phyloP scores from a whole-genome alignment of 2,113 vertebrate species.

The Glareola pratincola region DNA sequence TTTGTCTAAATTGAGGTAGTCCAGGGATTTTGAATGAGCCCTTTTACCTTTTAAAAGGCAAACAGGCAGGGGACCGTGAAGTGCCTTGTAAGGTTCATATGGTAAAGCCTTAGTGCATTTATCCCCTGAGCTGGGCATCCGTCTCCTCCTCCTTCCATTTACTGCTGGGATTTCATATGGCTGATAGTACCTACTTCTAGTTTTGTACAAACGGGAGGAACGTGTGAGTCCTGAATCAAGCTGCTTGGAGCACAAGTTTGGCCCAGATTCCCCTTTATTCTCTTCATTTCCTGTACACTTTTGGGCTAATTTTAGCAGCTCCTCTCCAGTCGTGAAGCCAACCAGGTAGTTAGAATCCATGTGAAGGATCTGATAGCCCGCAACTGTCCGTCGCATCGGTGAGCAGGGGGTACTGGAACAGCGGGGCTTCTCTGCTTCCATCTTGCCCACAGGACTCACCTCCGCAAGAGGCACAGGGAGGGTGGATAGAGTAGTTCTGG shows the following conservation, averaged over 20 bases:
- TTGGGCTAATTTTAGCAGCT: constrained; percentile 91
- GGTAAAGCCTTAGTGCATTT: constrained; percentile 82
- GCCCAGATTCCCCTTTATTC: constrained; percentile 71
- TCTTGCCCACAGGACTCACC: constrained; percentile 73
- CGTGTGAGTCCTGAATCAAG: constrained; percentile 81
- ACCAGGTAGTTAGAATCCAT: constrained; percentile 97
- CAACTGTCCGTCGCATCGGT: constrained; percentile 85
- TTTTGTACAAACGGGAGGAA: constrained; percentile 85
- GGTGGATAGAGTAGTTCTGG: constrained; percentile 79
- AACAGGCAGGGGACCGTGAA: constrained; percentile 86
- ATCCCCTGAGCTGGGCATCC: constrained; percentile 95
- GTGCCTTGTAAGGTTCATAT: constrained; percentile 78
- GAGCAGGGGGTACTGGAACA: constrained; percentile 95
- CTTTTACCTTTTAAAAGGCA: constrained; percentile 91
- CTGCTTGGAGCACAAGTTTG: constrained; percentile 76
- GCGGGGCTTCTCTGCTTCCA: constrained; percentile 86
- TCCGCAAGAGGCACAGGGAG: constrained; percentile 81
- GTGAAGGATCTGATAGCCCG: constrained; percentile 94
- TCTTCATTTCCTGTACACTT: constrained; percentile 82
- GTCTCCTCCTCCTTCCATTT: constrained; percentile 83
- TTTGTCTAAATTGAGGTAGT: constrained; percentile 99
- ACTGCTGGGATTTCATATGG: constrained; percentile 92
- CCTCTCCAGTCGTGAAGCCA: constrained; percentile 92
- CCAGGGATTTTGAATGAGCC: constrained; percentile 92
- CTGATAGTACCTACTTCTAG: constrained; percentile 89